Evolutionary conservation across 2,888 invertebrate species (phyloP).

Genomic region (Eupithecia vulgata): DNA sequence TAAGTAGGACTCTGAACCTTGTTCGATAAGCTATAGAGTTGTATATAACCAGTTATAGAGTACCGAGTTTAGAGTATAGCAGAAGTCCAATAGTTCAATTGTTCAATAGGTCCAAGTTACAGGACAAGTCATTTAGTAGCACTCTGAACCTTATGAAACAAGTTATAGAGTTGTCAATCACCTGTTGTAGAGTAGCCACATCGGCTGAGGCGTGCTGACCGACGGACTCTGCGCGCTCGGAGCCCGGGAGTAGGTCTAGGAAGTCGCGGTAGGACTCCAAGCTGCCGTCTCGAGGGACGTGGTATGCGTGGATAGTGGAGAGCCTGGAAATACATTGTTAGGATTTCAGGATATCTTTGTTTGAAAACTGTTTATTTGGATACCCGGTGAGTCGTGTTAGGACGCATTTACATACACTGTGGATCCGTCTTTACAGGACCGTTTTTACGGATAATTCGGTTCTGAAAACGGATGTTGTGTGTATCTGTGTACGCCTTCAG

Average conservation of each 20-base stretch:
- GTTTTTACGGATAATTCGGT: too few species aligned
- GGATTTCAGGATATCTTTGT: too few species aligned
- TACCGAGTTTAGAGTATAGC: too few species aligned
- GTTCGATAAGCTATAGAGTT: neutral
- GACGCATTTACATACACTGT: too few species aligned
- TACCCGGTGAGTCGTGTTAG: too few species aligned
- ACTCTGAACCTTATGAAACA: neutral
- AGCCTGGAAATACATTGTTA: conserved; percentile 78
- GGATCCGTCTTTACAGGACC: too few species aligned
- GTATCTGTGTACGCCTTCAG: too few species aligned
- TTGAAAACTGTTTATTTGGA: too few species aligned
- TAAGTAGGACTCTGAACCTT: neutral
- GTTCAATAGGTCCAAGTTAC: too few species aligned
- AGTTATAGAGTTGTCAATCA: conserved; percentile 53
- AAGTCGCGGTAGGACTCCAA: conserved; percentile 92
- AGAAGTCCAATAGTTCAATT: too few species aligned
- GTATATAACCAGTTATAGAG: conserved; percentile 88
- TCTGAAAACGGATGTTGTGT: too few species aligned
- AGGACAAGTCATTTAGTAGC: neutral
- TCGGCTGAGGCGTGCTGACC: conserved; percentile 96
- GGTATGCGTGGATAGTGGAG: conserved; percentile 89
- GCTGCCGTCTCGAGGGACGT: conserved; percentile 92
- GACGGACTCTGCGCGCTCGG: conserved; percentile 93
- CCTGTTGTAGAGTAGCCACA: conserved; percentile 92
- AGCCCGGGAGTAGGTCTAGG: conserved; percentile 89